These are phyloP conservation scores for Andrena hattorfiana DNA, from an alignment of 2,888 invertebrate species.

Conservation along the genomic window DNA sequence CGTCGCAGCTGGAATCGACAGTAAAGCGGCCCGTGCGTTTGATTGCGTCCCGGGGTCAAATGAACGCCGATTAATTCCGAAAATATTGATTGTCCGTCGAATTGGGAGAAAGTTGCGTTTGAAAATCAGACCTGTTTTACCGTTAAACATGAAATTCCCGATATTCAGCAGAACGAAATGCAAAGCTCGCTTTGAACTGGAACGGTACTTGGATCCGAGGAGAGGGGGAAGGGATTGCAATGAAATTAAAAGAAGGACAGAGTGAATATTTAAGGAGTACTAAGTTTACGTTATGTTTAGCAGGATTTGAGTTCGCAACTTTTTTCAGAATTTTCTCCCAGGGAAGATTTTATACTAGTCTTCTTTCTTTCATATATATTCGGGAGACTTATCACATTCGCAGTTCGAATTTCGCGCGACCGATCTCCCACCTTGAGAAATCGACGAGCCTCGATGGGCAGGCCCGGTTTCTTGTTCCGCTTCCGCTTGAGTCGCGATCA, in stretches of 20 bases:
- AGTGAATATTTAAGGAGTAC: too few relatives aligned
- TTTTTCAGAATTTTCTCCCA: too few relatives aligned
- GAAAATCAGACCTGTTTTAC: neutral
- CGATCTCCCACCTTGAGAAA: slow-evolving; percentile 24
- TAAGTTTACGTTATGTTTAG: too few relatives aligned
- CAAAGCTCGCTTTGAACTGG: neutral
- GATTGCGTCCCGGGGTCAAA: neutral
- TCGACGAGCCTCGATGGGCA: neutral
- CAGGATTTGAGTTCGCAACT: too few relatives aligned
- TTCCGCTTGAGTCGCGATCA: slow-evolving; percentile 20
- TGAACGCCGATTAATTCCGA: slow-evolving; percentile 17
- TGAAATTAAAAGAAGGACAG: too few relatives aligned
- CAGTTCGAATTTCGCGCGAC: neutral
- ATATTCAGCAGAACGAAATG: neutral
- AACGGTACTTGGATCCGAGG: neutral
- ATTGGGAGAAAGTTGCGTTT: neutral
- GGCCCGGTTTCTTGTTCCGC: slow-evolving; percentile 5
- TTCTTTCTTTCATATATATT: neutral
- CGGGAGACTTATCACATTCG: neutral
- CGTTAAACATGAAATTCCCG: neutral
- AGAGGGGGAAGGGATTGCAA: too few relatives aligned
- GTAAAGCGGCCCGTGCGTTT: slow-evolving; percentile 10
- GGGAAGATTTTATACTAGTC: neutral
- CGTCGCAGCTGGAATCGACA: slow-evolving; percentile 5
- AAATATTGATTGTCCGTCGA: slow-evolving; percentile 3